phyloP scores from a whole-genome alignment of 1,140 invertebrate genomes.

The Drosophila auraria region DNA sequence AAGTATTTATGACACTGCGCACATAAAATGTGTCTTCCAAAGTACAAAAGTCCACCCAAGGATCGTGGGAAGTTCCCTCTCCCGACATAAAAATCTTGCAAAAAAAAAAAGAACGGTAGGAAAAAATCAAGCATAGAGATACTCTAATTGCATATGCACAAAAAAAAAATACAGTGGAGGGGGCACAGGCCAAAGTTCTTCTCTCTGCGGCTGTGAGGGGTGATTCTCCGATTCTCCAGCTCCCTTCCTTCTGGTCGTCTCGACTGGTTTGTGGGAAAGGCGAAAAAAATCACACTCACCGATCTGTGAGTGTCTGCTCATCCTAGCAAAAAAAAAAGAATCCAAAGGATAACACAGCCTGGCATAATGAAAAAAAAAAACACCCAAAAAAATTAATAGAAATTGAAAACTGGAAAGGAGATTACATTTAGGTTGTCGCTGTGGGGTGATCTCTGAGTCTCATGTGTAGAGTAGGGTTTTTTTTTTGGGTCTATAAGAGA shows the following conservation, averaged over 20 bases:
- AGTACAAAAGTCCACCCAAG: conserved; percentile 76
- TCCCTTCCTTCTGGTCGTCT: conserved; percentile 23
- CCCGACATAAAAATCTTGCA: conserved; percentile 30
- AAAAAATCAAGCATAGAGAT: conserved; percentile 48
- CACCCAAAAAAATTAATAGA: conserved; percentile 36
- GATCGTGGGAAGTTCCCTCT: conserved; percentile 76
- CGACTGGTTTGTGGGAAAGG: conserved; percentile 44
- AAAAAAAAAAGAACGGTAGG: not conserved
- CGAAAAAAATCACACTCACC: conserved; percentile 48
- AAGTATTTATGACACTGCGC: conserved; percentile 75
- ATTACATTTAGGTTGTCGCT: conserved; percentile 28
- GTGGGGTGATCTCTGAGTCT: conserved; percentile 3
- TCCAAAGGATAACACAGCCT: conserved; percentile 36
- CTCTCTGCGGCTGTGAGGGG: conserved; percentile 22
- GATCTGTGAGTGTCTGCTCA: conserved; percentile 15
- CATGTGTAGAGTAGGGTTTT: not conserved
- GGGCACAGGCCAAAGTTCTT: conserved; percentile 38
- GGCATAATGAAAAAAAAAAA: conserved; percentile 23
- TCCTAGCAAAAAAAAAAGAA: conserved; percentile 8
- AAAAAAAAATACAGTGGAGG: not conserved
- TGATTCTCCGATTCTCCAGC: conserved; percentile 16
- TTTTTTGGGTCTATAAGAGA: conserved; percentile 12
- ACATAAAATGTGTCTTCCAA: conserved; percentile 54
- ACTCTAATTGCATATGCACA: conserved; percentile 55
- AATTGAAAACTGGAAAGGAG: conserved; percentile 48